Percentiles rank a stretch among this genome's conserved stretches.
Conservation (phyloP, 2,797 vertebrate genomes). For the Avahi laniger region DNA sequence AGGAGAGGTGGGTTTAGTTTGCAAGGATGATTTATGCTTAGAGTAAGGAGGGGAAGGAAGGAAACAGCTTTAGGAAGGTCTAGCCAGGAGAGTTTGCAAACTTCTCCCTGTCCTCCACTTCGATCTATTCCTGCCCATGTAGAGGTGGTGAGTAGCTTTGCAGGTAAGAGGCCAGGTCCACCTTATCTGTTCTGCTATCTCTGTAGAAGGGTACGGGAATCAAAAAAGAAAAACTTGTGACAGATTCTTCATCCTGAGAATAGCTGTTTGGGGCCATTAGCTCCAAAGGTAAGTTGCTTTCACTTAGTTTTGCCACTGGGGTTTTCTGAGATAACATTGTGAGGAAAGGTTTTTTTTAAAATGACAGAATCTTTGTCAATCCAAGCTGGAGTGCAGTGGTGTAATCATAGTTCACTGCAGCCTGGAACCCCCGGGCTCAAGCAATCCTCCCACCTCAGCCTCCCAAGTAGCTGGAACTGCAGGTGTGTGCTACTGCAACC, state of each 20-base stretch:
- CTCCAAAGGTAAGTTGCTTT: background rate
- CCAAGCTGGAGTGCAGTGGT: background rate
- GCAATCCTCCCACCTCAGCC: background rate
- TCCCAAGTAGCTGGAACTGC: background rate
- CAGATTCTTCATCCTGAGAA: background rate
- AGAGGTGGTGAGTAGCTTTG: background rate
- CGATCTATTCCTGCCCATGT: background rate
- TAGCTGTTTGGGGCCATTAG: background rate
- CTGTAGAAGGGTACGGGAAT: background rate
- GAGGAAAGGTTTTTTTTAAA: background rate
- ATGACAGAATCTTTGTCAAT: background rate
- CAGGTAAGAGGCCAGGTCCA: background rate
- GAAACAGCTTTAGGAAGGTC: background rate
- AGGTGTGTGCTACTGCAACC: too few species aligned
- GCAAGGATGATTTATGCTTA: background rate
- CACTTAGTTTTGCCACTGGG: background rate
- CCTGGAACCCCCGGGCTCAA: background rate
- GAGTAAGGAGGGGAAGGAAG: background rate
- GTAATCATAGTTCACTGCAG: background rate
- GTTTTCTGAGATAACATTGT: background rate
- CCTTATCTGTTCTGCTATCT: background rate
- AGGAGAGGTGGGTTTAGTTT: background rate
- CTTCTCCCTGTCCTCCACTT: too few species aligned
- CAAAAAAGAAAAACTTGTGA: background rate
- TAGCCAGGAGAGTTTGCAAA: background rate